phyloP scores from a whole-genome alignment of 2,797 vertebrate species.

The Nyctalus aviator region DNA sequence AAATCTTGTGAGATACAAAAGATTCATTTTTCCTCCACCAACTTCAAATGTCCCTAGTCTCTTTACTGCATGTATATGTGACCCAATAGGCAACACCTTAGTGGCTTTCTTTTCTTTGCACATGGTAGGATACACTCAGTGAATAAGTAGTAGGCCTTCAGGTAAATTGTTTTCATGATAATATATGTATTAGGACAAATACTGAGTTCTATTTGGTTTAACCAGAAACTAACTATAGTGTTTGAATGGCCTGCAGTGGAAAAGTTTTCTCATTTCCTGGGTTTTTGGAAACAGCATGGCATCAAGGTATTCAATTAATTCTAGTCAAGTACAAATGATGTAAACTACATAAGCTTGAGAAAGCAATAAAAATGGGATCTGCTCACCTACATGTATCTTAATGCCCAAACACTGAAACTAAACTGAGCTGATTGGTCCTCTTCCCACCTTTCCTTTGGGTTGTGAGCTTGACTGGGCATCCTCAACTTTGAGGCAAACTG shows the following conservation, averaged over 20 bases:
- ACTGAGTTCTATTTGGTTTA: neutral
- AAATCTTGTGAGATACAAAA: neutral
- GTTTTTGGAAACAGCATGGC: neutral
- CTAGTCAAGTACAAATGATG: neutral
- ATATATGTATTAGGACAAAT: neutral
- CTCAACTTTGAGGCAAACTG: neutral
- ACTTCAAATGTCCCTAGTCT: neutral
- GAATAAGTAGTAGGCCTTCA: neutral
- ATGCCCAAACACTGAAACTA: neutral
- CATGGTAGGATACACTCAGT: neutral
- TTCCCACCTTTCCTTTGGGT: neutral
- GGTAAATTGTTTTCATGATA: neutral
- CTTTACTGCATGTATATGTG: neutral
- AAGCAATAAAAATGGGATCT: constrained; percentile 52
- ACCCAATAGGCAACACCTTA: neutral
- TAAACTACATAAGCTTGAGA: neutral
- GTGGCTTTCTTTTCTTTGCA: neutral
- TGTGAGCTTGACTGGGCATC: neutral
- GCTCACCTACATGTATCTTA: neutral
- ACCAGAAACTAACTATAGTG: neutral
- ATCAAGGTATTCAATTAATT: neutral
- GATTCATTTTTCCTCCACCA: constrained; percentile 10
- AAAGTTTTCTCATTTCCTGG: constrained; percentile 21
- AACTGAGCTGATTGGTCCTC: neutral
- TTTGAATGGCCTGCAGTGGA: constrained; percentile 1